Evolutionary conservation across 1,140 invertebrate species (phyloP).

Genomic region (Drosophila arawakana): DNA sequence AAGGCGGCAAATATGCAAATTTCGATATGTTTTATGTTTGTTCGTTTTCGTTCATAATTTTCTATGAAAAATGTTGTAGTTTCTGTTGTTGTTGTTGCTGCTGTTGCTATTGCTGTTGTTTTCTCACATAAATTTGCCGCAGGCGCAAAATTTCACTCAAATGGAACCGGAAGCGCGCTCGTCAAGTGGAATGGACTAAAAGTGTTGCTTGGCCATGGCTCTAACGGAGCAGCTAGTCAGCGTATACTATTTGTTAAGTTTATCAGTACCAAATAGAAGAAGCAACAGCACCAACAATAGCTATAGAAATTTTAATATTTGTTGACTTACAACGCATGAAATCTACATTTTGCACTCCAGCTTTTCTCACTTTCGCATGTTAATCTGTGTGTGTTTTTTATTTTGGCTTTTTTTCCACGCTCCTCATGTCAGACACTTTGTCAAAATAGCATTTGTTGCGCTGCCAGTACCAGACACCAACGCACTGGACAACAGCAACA

Average conservation of each 20-base stretch:
- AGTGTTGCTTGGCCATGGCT: slow-evolving; percentile 23
- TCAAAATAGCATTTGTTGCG: slow-evolving; percentile 82
- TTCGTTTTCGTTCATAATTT: slow-evolving; percentile 73
- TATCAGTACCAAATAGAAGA: slow-evolving; percentile 40
- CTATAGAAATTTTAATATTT: slow-evolving; percentile 59
- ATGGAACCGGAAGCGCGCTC: slow-evolving; percentile 75
- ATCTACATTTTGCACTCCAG: slow-evolving; percentile 62
- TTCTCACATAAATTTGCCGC: slow-evolving; percentile 79
- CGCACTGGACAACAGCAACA: slow-evolving; percentile 73
- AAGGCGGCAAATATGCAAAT: slow-evolving; percentile 71
- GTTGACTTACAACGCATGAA: slow-evolving; percentile 51
- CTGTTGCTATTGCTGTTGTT: slow-evolving; percentile 43
- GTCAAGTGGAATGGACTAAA: slow-evolving; percentile 69
- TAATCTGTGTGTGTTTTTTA: slow-evolving; percentile 30
- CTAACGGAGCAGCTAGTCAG: neutral
- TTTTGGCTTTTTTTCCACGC: slow-evolving; percentile 67
- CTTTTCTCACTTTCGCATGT: slow-evolving; percentile 77
- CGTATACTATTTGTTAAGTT: slow-evolving; percentile 41
- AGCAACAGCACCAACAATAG: slow-evolving; percentile 29
- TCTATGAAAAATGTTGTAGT: slow-evolving; percentile 72
- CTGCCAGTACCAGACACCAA: slow-evolving; percentile 80
- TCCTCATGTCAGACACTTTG: slow-evolving; percentile 83
- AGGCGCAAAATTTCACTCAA: slow-evolving; percentile 80
- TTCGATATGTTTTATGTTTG: slow-evolving; percentile 32
- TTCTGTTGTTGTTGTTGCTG: slow-evolving; percentile 27